These are phyloP conservation scores for Cheilosia vulpina DNA, from an alignment of 2,888 invertebrate genomes.

Conservation along the genomic window DNA sequence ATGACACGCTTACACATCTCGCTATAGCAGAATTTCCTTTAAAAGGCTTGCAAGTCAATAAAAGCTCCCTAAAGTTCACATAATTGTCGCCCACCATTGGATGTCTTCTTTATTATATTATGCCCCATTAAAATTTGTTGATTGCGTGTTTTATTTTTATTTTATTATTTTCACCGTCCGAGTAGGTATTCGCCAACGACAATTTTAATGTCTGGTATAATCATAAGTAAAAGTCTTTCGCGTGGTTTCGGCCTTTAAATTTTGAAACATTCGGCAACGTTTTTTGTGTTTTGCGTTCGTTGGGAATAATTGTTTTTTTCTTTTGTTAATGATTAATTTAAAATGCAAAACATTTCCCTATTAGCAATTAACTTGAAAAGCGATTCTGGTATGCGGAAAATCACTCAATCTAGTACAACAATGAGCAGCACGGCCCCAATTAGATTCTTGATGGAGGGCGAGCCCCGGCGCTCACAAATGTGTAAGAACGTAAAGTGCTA, in stretches of 20 bases:
- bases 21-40: neutral
- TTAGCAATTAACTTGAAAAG: constrained; percentile 10
- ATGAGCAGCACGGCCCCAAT: neutral
- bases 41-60: neutral
- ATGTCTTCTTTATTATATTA: constrained; percentile 7
- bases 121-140: constrained; percentile 5
- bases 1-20: neutral
- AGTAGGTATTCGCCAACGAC: neutral
- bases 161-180: neutral
- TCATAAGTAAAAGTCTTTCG: neutral
- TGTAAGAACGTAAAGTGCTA: constrained; percentile 1
- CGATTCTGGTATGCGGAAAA: constrained; percentile 7
- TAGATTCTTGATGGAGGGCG: neutral
- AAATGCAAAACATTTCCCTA: constrained; percentile 14
- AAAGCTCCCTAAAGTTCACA: constrained; percentile 14
- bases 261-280: neutral
- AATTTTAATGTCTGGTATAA: neutral
- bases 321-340: neutral
- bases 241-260: neutral
- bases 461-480: neutral
- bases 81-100: constrained; percentile 21
- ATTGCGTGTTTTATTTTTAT: constrained; percentile 24
- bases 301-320: neutral
- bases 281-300: neutral
- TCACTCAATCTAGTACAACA: neutral